Base-by-base conservation (phyloP, 2,888 invertebrate species). In the Neocrepidodera transversa region DNA sequence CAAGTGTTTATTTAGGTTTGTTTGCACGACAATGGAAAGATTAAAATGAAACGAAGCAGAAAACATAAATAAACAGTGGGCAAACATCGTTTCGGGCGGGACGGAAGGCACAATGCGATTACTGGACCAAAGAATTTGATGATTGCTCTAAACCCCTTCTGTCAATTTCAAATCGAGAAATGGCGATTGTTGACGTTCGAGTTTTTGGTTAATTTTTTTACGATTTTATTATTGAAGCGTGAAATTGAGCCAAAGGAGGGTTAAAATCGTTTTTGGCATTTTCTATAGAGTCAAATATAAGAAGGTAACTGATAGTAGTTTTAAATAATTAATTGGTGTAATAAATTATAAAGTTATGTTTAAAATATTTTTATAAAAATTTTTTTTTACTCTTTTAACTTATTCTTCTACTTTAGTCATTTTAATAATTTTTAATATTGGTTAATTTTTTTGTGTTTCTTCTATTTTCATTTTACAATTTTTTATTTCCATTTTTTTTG, bases 21-120 rank as follows among this genome's bases (percentile, higher is more conserved):
- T 78, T 77, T 78, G 73, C 68, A 64, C 69, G 69, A 68, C 71
- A 74, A 75, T 74, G 74, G 76, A 78, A 78, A 79, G 79, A 79
- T 79, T 79, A 79, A 78, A 79, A 78, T 75, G 76, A 77, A 78
- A 74, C 78, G 75, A 75, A 76, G 77, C 79, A 76, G 75, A 77
- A 78, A 73, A 76, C 73, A 73, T 76, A 77, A 77, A 77, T 72
- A 72, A 72, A 72, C 68, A 69, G 60, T 64, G 68, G 62, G 69
- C 69, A 71, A 72, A 71, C 71, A 72, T 70, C 68, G 68, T 68
- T n/a, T n/a, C n/a, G n/a, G n/a, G n/a, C n/a, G n/a, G n/a, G n/a
- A 69, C 71, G 40, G 28, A 26, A 70, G 69, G 72, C 72, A 76
- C 75, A 76, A 76, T 75, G 68, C 69, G 72, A 72, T 74, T 73